phyloP scores from a whole-genome alignment of 2,113 vertebrate genomes.

The Nibea coibor region DNA sequence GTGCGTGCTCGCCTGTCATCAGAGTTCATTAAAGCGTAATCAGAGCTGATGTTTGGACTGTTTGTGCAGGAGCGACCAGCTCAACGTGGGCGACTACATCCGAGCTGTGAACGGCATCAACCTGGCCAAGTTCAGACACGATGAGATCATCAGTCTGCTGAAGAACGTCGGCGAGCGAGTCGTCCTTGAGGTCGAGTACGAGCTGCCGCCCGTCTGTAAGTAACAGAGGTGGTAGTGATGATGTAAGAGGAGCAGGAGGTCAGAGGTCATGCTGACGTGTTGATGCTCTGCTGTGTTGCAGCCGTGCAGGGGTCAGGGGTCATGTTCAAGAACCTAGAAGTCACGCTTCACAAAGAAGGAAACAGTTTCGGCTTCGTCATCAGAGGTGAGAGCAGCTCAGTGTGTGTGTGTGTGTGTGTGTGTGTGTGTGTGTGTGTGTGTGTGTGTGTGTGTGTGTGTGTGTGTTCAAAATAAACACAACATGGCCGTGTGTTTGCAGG shows the following conservation, averaged over 20 bases:
- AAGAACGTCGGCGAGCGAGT: conserved; percentile 98
- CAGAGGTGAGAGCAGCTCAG: conserved; percentile 87
- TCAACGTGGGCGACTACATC: conserved; percentile 98
- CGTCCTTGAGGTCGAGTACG: conserved; percentile 96
- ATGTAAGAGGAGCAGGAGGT: background rate
- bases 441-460: conserved; percentile 15
- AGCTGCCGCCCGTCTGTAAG: conserved; percentile 96
- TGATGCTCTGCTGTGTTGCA: conserved; percentile 42
- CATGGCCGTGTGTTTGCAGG: conserved; percentile 80
- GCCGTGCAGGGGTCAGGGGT: conserved; percentile 95
- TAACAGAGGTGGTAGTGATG: background rate
- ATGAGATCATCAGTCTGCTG: conserved; percentile 98
- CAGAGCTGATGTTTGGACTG: background rate
- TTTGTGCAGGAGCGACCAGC: conserved; percentile 92
- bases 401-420: conserved; percentile 29
- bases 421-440: conserved; percentile 29
- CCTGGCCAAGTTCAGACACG: conserved; percentile 95
- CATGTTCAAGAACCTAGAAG: conserved; percentile 96
- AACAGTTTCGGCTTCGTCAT: conserved; percentile 99
- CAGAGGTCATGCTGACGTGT: background rate
- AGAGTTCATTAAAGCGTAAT: too few species aligned
- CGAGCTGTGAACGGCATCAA: conserved; percentile 99
- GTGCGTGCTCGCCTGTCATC: too few species aligned
- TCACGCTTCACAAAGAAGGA: conserved; percentile 98
- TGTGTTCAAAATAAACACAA: background rate